phyloP scores from a whole-genome alignment of 2,888 invertebrate species.

The Troides oblongomaculatus region DNA sequence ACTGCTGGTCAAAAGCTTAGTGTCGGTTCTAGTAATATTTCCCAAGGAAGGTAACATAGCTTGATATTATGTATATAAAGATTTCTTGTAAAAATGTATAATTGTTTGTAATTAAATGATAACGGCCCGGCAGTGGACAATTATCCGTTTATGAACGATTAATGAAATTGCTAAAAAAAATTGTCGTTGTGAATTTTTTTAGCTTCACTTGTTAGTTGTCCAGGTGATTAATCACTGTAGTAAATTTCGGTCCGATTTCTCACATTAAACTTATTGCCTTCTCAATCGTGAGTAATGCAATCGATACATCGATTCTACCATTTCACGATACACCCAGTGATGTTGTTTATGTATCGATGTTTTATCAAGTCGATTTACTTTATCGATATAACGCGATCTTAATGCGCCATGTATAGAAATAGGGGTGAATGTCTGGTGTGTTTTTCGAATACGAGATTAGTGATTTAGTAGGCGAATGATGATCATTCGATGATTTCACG shows the following conservation, averaged over 20 bases:
- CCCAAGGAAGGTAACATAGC: no score
- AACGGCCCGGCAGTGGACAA: no score
- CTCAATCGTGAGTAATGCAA: conserved; percentile 22
- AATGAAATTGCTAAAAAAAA: no score
- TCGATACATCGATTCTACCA: conserved; percentile 7
- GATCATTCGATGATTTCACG: no score
- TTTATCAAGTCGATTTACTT: conserved; percentile 28
- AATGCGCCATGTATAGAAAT: conserved; percentile 26
- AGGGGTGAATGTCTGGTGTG: conserved; percentile 16
- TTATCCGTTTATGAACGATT: no score
- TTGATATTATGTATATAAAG: no score
- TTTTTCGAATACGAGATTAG: conserved; percentile 21
- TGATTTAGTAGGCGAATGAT: conserved; percentile 4
- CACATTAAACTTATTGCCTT: conserved; percentile 9
- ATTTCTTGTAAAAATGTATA: no score
- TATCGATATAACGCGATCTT: conserved; percentile 28
- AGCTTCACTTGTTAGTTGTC: no score
- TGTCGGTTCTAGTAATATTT: no score
- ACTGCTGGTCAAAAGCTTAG: no score
- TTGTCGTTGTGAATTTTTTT: no score
- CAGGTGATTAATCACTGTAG: neutral
- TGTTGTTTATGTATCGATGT: conserved; percentile 26
- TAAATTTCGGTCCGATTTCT: conserved; percentile 5
- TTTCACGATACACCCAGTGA: conserved; percentile 11
- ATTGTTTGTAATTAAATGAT: no score